Conservation (phyloP, 2,113 vertebrate species). For the Neogobius melanostomus region DNA sequence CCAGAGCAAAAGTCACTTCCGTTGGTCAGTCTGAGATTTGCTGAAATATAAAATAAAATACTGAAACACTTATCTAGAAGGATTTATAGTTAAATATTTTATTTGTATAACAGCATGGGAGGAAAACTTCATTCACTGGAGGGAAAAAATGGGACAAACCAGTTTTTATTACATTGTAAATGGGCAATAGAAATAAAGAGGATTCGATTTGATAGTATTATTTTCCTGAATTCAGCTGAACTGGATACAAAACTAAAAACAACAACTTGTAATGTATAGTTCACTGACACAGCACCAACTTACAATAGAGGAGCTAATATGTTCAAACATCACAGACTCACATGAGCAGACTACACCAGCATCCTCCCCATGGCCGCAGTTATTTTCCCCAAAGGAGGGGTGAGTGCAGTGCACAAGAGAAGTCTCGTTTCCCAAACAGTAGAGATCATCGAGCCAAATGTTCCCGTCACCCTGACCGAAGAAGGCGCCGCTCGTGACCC, state of each 20-base stretch:
- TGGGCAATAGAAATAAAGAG: too few relatives aligned
- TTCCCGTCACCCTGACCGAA: conserved; percentile 51
- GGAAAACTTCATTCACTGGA: too few relatives aligned
- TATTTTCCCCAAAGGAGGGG: conserved; percentile 18
- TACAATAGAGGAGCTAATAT: background rate
- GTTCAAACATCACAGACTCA: conserved; percentile 17
- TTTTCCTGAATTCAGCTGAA: too few relatives aligned
- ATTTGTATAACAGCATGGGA: too few relatives aligned
- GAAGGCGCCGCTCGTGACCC: conserved; percentile 23
- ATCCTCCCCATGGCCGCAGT: conserved; percentile 62
- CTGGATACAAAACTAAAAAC: too few relatives aligned
- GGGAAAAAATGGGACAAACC: too few relatives aligned
- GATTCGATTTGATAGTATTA: too few relatives aligned
- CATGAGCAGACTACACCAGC: conserved; percentile 72
- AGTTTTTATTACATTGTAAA: too few relatives aligned
- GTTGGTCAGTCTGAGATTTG: conserved; percentile 42
- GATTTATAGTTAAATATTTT: too few relatives aligned
- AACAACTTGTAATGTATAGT: too few relatives aligned
- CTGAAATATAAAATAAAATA: conserved; percentile 21
- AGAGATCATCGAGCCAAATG: conserved; percentile 57
- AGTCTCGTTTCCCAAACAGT: conserved; percentile 48
- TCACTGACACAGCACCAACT: too few relatives aligned
- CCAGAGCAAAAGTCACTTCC: conserved; percentile 59
- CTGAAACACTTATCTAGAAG: background rate
- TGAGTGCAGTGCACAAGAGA: conserved; percentile 50